These are phyloP conservation scores for Sturnus vulgaris DNA, from an alignment of 2,113 vertebrate species.

Conservation along the genomic window DNA sequence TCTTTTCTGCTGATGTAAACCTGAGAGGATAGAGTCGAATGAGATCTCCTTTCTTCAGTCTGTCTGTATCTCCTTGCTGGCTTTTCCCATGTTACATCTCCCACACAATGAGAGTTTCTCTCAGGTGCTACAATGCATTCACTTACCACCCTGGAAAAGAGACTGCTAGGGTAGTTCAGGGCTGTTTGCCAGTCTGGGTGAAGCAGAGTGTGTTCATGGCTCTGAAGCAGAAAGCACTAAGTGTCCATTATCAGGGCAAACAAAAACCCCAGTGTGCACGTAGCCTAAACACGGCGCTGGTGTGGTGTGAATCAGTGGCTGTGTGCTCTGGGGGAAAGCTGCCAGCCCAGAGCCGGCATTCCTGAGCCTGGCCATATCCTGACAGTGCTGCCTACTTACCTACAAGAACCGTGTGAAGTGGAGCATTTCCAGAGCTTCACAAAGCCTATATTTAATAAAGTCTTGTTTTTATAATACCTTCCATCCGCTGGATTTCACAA, in stretches of 20 bases:
- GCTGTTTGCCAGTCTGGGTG: not conserved
- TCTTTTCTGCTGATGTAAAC: not conserved
- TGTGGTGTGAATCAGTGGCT: not conserved
- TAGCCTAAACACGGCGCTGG: not conserved
- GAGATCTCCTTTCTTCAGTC: not conserved
- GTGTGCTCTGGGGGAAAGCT: not conserved
- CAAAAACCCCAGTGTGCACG: slow-evolving; percentile 44
- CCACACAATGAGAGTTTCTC: not conserved
- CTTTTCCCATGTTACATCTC: not conserved
- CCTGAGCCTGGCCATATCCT: not conserved
- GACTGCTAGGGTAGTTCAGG: not conserved
- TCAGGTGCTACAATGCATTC: not conserved
- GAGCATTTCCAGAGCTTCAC: slow-evolving; percentile 51
- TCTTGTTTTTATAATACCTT: slow-evolving; percentile 49
- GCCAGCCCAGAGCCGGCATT: slow-evolving; percentile 6
- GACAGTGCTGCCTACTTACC: slow-evolving; percentile 44
- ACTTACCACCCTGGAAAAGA: not conserved
- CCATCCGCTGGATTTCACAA: slow-evolving; percentile 48
- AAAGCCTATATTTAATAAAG: slow-evolving; percentile 54
- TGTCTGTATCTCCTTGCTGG: not conserved
- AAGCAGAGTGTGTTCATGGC: not conserved
- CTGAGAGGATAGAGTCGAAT: not conserved
- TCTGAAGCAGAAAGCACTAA: slow-evolving; percentile 17
- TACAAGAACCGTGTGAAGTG: slow-evolving; percentile 20
- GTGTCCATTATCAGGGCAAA: slow-evolving; percentile 37